Conservation (phyloP, 2,113 vertebrate species). For the Glaucomys volans region DNA sequence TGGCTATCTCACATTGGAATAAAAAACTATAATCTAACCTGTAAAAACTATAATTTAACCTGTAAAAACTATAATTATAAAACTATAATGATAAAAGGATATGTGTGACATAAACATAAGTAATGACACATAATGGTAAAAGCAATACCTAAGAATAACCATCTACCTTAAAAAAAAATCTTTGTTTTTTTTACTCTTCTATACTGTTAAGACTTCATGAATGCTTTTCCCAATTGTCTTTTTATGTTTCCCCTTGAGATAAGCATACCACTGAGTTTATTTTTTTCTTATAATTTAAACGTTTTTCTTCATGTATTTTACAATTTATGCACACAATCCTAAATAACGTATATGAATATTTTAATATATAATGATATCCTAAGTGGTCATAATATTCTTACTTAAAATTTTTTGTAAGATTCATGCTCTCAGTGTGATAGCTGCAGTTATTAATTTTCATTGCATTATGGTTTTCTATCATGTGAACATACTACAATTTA, state of each 20-base stretch:
- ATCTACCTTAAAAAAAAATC: constrained; percentile 1
- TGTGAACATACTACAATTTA: not conserved
- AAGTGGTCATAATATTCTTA: constrained; percentile 29
- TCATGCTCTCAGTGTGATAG: not conserved
- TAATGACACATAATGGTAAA: not conserved
- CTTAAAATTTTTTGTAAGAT: not conserved
- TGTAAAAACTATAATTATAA: not conserved
- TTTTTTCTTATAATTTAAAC: not conserved
- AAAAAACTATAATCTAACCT: constrained; percentile 12
- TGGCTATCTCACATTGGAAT: not conserved
- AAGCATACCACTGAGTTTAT: not conserved
- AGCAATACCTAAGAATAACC: not conserved
- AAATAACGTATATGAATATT: not conserved
- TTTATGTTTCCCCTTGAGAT: not conserved
- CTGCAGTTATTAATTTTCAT: not conserved
- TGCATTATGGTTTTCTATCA: not conserved
- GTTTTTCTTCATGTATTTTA: constrained; percentile 26
- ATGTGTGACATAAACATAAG: not conserved
- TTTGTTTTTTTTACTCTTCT: not conserved
- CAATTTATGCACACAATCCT: not conserved
- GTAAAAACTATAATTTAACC: not conserved
- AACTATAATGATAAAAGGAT: not conserved
- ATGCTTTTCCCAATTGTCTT: not conserved
- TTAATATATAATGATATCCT: not conserved
- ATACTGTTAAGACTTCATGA: not conserved